These are phyloP conservation scores for Heliconius eleuchia DNA, from an alignment of 1,140 invertebrate species.

Conservation along the genomic window DNA sequence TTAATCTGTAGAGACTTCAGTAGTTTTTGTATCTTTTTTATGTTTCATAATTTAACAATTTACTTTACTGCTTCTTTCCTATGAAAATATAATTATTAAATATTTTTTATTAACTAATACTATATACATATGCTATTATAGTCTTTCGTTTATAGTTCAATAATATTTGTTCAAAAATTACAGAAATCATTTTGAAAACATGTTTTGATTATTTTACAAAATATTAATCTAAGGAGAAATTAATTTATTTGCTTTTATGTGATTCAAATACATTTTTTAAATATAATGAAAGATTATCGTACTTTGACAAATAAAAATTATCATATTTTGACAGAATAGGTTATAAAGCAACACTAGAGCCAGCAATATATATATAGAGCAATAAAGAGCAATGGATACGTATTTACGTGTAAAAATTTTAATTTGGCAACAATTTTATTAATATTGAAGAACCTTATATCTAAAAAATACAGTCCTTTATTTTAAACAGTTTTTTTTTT, in stretches of 20 bases:
- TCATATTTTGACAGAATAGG: neutral
- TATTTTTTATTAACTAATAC: too few species aligned
- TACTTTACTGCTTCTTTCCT: too few species aligned
- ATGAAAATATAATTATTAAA: too few species aligned
- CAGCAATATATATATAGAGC: too few species aligned
- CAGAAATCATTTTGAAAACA: too few species aligned
- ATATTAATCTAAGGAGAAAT: neutral
- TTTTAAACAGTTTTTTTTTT: neutral
- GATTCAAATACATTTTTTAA: neutral
- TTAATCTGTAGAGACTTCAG: too few species aligned
- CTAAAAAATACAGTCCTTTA: neutral
- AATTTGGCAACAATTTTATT: slow-evolving; percentile 23
- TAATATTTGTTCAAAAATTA: too few species aligned
- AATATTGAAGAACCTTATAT: neutral
- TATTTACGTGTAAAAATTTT: neutral
- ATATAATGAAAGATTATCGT: neutral
- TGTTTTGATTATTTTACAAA: neutral
- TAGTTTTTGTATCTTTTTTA: too few species aligned
- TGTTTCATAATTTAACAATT: too few species aligned
- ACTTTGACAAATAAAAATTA: neutral
- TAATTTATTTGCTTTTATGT: neutral
- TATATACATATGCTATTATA: too few species aligned
- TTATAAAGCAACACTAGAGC: neutral
- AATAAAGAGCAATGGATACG: neutral
- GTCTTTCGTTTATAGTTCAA: too few species aligned